A percentile compares a stretch with the other conserved stretches of the same genome.
Evolutionary conservation across 1,140 invertebrate genomes (phyloP).

Genomic region (Drosophila hydei): DNA sequence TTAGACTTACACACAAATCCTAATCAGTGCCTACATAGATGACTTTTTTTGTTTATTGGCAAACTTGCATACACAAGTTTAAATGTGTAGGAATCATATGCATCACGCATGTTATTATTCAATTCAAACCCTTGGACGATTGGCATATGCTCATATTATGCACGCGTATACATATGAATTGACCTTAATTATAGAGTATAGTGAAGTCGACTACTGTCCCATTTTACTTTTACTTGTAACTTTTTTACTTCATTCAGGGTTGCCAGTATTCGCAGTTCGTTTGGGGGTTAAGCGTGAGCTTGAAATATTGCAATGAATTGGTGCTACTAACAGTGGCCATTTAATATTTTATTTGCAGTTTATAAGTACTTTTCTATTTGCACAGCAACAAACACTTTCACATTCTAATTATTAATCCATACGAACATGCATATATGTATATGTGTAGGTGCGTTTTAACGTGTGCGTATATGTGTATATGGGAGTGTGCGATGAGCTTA

Average conservation of each 20-base stretch:
- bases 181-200: conserved; percentile 6
- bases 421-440: conserved; percentile 16
- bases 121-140: neutral
- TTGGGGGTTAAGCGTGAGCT: neutral
- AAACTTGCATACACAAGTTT: no score
- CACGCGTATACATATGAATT: no score
- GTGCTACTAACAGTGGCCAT: neutral
- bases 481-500: conserved; percentile 60
- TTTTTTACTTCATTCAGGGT: conserved; percentile 25
- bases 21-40: conserved; percentile 3
- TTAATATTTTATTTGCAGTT: conserved; percentile 4
- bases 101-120: neutral
- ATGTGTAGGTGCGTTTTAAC: conserved; percentile 17
- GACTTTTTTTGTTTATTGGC: neutral
- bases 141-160: no score
- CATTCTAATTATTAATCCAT: conserved; percentile 52
- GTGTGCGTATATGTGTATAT: conserved; percentile 12
- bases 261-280: conserved; percentile 16
- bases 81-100: neutral
- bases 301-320: neutral
- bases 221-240: conserved; percentile 30
- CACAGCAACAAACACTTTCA: conserved; percentile 74
- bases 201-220: conserved; percentile 9
- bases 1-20: neutral
- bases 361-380: conserved; percentile 38